phyloP scores from a whole-genome alignment of 2,888 invertebrate genomes.

The Leptopilina myrica region DNA sequence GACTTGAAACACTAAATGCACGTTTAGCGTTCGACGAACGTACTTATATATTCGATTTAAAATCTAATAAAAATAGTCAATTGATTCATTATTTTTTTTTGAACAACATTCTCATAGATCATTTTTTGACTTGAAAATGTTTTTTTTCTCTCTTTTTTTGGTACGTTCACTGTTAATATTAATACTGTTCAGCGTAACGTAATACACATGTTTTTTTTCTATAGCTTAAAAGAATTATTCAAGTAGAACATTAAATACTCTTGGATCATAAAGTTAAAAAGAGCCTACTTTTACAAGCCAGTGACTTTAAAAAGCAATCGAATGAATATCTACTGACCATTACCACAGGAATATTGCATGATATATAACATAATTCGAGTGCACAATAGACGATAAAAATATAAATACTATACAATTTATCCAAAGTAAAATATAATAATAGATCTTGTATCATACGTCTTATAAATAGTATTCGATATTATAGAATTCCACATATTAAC shows the following conservation, averaged over 20 bases:
- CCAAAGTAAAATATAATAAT: slow-evolving; percentile 29
- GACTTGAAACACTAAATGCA: slow-evolving; percentile 37
- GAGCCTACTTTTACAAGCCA: slow-evolving; percentile 24
- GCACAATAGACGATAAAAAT: slow-evolving; percentile 29
- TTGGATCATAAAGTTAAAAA: slow-evolving; percentile 24
- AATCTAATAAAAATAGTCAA: slow-evolving; percentile 9
- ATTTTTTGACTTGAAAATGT: slow-evolving; percentile 14
- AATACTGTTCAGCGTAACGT: slow-evolving; percentile 36
- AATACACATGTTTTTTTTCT: background rate
- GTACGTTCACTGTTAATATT: slow-evolving; percentile 21
- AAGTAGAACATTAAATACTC: slow-evolving; percentile 14
- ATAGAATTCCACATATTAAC: slow-evolving; percentile 1
- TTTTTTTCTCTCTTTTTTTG: slow-evolving; percentile 15
- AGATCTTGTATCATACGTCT: slow-evolving; percentile 10
- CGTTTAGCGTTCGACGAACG: slow-evolving; percentile 22
- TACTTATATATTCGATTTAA: slow-evolving; percentile 7
- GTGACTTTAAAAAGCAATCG: slow-evolving; percentile 28
- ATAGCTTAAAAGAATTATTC: slow-evolving; percentile 12
- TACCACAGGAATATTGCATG: slow-evolving; percentile 35
- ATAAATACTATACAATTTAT: slow-evolving; percentile 37
- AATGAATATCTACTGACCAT: slow-evolving; percentile 34
- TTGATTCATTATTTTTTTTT: background rate
- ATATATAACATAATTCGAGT: slow-evolving; percentile 32
- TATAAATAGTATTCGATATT: slow-evolving; percentile 28
- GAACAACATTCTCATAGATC: background rate